Evolutionary conservation across 2,888 invertebrate species (phyloP).

Genomic region (Stegophylla sp.): DNA sequence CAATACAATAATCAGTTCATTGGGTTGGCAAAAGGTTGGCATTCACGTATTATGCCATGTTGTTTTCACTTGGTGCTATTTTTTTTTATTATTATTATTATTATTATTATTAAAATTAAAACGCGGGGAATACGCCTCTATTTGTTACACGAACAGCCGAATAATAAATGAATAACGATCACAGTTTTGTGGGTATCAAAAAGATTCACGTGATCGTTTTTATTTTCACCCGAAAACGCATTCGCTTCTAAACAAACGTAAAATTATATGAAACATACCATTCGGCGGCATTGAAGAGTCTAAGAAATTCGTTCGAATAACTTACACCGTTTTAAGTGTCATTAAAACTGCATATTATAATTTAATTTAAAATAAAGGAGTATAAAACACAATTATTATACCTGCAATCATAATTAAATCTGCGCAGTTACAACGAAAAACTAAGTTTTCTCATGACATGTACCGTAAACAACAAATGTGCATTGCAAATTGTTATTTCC

Average conservation of each 20-base stretch:
- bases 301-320: background rate
- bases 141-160: conserved; percentile 11
- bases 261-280: too few species aligned
- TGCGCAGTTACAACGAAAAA: too few species aligned
- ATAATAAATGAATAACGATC: conserved; percentile 12
- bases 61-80: conserved; percentile 1
- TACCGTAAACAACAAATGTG: too few species aligned
- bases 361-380: too few species aligned
- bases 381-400: too few species aligned
- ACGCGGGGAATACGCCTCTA: background rate
- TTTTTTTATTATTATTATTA: background rate
- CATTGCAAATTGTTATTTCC: too few species aligned
- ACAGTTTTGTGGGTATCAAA: background rate
- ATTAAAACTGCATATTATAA: background rate
- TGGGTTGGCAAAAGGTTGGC: background rate
- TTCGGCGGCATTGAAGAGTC: background rate
- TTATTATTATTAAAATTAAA: too few species aligned
- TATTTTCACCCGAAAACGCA: background rate
- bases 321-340: background rate
- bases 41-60: background rate
- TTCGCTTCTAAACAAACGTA: background rate
- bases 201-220: background rate
- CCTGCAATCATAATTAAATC: too few species aligned
- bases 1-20: background rate
- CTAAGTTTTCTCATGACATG: too few species aligned